phyloP scores from a whole-genome alignment of 2,113 vertebrate genomes.

The Laterallus jamaicensis region DNA sequence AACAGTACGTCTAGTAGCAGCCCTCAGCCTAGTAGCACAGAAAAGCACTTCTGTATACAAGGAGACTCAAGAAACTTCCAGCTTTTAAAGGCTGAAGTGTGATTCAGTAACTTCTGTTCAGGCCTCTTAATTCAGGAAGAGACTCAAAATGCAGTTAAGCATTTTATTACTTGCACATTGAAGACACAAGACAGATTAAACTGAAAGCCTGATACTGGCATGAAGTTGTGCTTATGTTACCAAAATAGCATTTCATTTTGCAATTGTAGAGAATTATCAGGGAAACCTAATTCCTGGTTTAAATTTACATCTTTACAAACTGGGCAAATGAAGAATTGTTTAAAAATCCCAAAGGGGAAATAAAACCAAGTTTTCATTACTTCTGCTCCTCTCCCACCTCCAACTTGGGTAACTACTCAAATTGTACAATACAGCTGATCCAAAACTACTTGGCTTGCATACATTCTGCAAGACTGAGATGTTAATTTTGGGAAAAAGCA shows the following conservation, averaged over 20 bases:
- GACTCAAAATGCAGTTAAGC: background rate
- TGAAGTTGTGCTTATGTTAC: background rate
- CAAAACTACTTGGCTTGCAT: background rate
- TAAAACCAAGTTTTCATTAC: background rate
- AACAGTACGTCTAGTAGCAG: background rate
- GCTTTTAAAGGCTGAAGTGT: background rate
- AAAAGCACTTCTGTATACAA: background rate
- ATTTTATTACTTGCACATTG: background rate
- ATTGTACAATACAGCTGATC: background rate
- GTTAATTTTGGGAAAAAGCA: background rate
- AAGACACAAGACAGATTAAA: background rate
- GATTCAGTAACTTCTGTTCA: background rate
- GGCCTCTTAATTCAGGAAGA: background rate
- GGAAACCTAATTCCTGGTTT: background rate
- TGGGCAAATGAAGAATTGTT: background rate
- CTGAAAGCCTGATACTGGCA: background rate
- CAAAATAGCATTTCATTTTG: background rate
- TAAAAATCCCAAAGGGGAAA: background rate
- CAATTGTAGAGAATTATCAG: background rate
- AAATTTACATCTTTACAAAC: background rate
- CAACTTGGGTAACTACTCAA: background rate
- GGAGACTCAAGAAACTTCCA: background rate
- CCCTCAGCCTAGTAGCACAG: background rate
- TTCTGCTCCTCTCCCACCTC: background rate
- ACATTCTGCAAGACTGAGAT: background rate